Evolutionary conservation across 2,888 invertebrate species (phyloP).

Genomic region (Drosophila subquinaria): DNA sequence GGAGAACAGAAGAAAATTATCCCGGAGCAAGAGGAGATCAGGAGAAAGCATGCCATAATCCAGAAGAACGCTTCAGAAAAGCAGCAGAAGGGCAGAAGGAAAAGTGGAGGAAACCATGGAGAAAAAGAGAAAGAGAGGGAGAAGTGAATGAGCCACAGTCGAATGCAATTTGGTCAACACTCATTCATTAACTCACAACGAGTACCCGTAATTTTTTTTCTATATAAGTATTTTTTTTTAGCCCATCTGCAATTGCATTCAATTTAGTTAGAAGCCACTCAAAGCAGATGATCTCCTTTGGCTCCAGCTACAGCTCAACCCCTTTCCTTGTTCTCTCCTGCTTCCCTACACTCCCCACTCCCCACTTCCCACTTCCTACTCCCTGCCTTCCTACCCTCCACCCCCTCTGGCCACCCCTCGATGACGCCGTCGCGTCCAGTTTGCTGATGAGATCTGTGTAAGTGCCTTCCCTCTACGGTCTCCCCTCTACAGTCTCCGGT

Average conservation of each 20-base stretch:
- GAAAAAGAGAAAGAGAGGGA: neutral
- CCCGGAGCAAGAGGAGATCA: neutral
- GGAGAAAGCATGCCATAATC: no score
- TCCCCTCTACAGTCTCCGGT: no score
- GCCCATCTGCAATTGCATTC: conserved; percentile 72
- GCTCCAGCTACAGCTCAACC: conserved; percentile 11
- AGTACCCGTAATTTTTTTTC: conserved; percentile 3
- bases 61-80: neutral
- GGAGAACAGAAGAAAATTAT: no score
- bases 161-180: conserved; percentile 75
- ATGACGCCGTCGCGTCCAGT: conserved; percentile 35
- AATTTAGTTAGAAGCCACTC: conserved; percentile 71
- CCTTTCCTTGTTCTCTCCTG: no score
- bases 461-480: conserved; percentile 62
- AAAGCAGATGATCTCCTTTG: conserved; percentile 27
- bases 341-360: no score
- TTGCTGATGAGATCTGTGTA: conserved; percentile 70
- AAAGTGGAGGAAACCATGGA: neutral
- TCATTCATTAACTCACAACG: conserved; percentile 75
- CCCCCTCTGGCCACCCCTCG: neutral
- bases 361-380: neutral
- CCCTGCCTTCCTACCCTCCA: neutral
- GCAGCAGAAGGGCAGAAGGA: neutral
- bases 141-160: conserved; percentile 20
- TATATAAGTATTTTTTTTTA: neutral